Conservation (phyloP, 1,140 invertebrate species). For the Zaprionus africanus region DNA sequence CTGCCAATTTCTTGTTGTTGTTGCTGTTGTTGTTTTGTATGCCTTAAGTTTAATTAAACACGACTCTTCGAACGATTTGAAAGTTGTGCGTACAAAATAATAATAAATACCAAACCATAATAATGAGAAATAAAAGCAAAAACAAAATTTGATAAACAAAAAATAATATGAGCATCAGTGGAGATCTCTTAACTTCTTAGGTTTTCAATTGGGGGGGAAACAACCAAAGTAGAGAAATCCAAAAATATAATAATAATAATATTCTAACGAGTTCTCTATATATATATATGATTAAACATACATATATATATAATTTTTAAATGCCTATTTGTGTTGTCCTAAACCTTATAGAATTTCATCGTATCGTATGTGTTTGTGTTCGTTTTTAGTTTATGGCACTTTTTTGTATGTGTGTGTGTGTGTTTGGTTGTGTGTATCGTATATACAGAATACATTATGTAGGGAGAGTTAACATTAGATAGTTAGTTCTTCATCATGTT, state of each 20-base stretch:
- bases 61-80: conserved; percentile 23
- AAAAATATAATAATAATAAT: conserved; percentile 36
- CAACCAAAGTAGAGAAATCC: conserved; percentile 42
- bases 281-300: conserved; percentile 34
- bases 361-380: conserved; percentile 34
- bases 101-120: background rate
- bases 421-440: conserved; percentile 23
- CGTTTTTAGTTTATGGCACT: conserved; percentile 49
- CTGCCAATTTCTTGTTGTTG: conserved; percentile 18
- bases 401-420: conserved; percentile 49
- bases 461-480: conserved; percentile 48
- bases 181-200: conserved; percentile 14
- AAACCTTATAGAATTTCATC: conserved; percentile 62
- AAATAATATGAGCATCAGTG: conserved; percentile 20
- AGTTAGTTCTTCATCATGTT: conserved; percentile 46
- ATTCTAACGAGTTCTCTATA: conserved; percentile 28
- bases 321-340: conserved; percentile 77
- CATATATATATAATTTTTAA: conserved; percentile 53
- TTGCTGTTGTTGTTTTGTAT: background rate
- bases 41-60: conserved; percentile 30
- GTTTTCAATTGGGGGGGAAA: conserved; percentile 34
- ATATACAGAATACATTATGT: conserved; percentile 7
- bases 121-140: conserved; percentile 2
- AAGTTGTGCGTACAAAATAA: conserved; percentile 47
- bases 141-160: conserved; percentile 21